Conservation (phyloP, 2,113 vertebrate species). For the Myotis brandtii region DNA sequence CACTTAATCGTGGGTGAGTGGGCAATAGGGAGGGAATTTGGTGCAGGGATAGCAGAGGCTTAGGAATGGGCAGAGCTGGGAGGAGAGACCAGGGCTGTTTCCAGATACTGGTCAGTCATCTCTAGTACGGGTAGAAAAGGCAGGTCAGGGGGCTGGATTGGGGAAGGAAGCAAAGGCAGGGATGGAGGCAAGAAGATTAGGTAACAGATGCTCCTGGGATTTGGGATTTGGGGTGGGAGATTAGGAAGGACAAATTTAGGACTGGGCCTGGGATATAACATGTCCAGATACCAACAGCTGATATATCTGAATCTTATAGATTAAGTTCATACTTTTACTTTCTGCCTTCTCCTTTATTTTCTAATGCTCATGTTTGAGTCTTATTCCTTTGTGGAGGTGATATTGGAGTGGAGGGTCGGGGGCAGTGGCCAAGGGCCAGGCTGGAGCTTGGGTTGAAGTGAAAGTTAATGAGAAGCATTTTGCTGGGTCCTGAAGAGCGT, state of each 20-base stretch:
- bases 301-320: background rate
- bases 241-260: background rate
- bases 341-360: background rate
- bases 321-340: background rate
- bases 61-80: background rate
- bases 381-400: background rate
- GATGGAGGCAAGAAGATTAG: background rate
- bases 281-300: background rate
- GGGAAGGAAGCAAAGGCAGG: background rate
- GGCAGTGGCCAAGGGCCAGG: background rate
- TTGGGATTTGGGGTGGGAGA: background rate
- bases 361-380: background rate
- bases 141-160: background rate
- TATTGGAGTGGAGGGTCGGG: background rate
- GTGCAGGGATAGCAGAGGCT: too few species aligned
- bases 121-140: background rate
- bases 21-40: background rate
- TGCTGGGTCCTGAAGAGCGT: constrained; percentile 82
- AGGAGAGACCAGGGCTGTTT: background rate
- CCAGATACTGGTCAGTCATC: background rate
- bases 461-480: background rate
- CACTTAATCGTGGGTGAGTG: constrained; percentile 86
- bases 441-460: background rate
- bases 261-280: background rate
- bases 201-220: background rate